These are phyloP conservation scores for Epizoanthus rinbou DNA, from an alignment of 92 coral and sea anemone species.

Conservation along the genomic window DNA sequence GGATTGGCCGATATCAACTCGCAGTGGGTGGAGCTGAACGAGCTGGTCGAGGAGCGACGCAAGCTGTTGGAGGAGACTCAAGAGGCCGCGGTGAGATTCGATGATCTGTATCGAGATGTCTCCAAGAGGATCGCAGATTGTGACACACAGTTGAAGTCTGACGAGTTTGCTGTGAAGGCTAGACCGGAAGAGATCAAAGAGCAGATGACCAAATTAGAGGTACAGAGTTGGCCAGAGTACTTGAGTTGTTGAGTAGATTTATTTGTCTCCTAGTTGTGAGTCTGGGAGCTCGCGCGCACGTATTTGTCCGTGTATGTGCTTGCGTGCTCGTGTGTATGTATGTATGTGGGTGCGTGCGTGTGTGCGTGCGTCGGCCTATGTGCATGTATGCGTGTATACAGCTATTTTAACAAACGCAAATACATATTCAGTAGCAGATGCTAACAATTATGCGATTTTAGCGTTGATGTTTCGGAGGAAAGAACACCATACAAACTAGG, in stretches of 20 bases:
- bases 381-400: no score
- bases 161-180: slow-evolving; percentile 84
- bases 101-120: slow-evolving; percentile 72
- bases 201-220: slow-evolving; percentile 78
- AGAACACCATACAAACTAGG: no score
- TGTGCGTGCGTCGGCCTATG: no score
- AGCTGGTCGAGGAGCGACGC: slow-evolving; percentile 75
- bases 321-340: no score
- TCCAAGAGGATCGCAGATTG: slow-evolving; percentile 70
- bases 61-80: slow-evolving; percentile 74
- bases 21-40: slow-evolving; percentile 92
- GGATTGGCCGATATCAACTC: slow-evolving; percentile 81
- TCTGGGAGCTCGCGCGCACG: no score
- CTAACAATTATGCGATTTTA: no score
- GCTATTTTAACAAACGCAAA: no score
- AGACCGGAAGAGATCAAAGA: slow-evolving; percentile 79
- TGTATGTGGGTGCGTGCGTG: no score
- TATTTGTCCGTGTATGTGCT: no score
- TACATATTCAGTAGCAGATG: no score
- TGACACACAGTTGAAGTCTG: slow-evolving; percentile 77
- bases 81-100: slow-evolving; percentile 85
- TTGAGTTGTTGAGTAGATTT: not conserved
- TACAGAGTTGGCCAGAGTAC: not conserved
- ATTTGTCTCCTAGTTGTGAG: not conserved
- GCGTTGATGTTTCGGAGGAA: no score